A percentile compares a stretch with the other conserved stretches of the same genome.
phyloP scores from a whole-genome alignment of 2,797 vertebrate genomes.

The Varecia variegata region DNA sequence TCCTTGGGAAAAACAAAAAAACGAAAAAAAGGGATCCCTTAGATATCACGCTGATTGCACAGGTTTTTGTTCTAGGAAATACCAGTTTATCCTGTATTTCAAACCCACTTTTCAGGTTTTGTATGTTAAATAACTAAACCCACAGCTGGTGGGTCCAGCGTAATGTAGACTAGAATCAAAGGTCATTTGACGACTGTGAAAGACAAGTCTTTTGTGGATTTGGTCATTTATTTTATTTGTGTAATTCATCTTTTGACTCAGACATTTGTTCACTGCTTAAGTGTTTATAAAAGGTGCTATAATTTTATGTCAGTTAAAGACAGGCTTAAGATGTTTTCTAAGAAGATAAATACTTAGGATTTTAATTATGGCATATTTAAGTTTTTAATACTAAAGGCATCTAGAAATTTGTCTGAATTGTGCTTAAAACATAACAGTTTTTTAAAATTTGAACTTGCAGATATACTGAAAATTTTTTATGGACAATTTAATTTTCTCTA shows the following conservation, averaged over 20 bases:
- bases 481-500: background rate
- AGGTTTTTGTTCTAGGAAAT: constrained; percentile 11
- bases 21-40: background rate
- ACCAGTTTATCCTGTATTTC: background rate
- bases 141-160: background rate
- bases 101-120: background rate
- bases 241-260: background rate
- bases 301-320: background rate
- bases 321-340: background rate
- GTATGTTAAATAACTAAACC: background rate
- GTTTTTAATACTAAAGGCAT: background rate
- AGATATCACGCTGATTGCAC: background rate
- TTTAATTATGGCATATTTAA: background rate
- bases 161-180: background rate
- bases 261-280: background rate
- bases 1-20: no score
- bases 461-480: background rate
- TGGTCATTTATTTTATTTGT: background rate
- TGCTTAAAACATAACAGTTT: background rate
- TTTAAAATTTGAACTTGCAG: background rate
- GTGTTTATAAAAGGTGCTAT: background rate
- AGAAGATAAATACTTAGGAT: background rate
- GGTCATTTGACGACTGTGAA: background rate
- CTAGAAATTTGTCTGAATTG: background rate
- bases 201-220: background rate